Conservation (phyloP, 1,140 invertebrate species). For the Macrobrachium nipponense region DNA sequence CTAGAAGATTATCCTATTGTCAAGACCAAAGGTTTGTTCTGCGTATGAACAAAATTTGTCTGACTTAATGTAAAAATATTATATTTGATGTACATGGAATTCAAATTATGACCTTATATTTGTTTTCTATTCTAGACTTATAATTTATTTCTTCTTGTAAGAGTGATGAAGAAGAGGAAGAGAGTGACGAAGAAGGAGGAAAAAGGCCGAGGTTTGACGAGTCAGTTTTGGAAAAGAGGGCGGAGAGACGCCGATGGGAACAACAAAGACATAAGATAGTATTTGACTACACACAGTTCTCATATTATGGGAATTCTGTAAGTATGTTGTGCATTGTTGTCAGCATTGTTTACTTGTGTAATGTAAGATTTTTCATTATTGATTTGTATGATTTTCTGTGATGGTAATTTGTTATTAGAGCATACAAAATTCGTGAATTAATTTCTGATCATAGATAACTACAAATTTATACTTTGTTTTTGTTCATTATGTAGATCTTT, state of each 20-base stretch:
- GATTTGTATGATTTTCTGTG: not conserved
- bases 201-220: conserved; percentile 80
- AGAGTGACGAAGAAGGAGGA: conserved; percentile 70
- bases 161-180: conserved; percentile 65
- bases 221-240: conserved; percentile 77
- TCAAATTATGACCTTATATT: not conserved
- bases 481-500: no score
- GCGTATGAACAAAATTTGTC: no score
- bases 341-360: not conserved
- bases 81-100: not conserved
- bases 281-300: conserved; percentile 93
- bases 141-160: not conserved
- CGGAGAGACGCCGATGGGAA: conserved; percentile 83
- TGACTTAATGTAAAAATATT: no score
- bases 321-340: conserved; percentile 65
- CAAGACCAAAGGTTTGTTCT: no score
- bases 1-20: no score
- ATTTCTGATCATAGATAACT: no score
- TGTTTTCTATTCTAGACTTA: not conserved
- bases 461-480: no score
- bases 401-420: no score
- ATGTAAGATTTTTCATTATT: not conserved
- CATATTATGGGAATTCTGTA: conserved; percentile 80
- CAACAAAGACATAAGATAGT: conserved; percentile 84
- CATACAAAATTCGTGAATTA: no score